Conservation (phyloP, 2,797 vertebrate species). For the Sylvilagus floridanus region DNA sequence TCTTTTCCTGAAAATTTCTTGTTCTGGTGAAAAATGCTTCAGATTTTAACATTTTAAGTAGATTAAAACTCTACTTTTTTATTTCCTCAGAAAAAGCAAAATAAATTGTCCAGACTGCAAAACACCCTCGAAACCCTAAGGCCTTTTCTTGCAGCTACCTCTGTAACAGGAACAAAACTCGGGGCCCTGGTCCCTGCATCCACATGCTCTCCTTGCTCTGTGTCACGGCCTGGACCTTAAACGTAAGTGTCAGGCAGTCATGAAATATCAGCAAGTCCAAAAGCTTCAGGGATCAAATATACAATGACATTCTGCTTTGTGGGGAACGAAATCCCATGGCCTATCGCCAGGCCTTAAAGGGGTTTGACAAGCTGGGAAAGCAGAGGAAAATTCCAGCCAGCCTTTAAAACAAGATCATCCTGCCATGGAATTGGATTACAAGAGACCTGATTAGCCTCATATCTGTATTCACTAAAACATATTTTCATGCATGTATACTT, state of each 20-base stretch:
- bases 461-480: background rate
- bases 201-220: accelerated
- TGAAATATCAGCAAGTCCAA: constrained; percentile 64
- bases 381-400: background rate
- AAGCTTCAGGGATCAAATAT: constrained; percentile 80
- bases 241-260: constrained; percentile 75
- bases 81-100: constrained; percentile 50
- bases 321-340: constrained; percentile 65
- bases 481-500: background rate
- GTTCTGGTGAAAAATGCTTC: constrained; percentile 46
- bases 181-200: accelerated
- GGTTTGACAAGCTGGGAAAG: constrained; percentile 58
- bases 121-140: background rate
- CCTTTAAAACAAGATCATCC: background rate
- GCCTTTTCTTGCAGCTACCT: constrained; percentile 11
- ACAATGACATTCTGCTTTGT: constrained; percentile 67
- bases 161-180: constrained; percentile 27
- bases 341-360: constrained; percentile 47
- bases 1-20: background rate
- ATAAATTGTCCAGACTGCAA: background rate
- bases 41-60: constrained; percentile 28
- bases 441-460: background rate
- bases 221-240: background rate
- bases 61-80: constrained; percentile 3
- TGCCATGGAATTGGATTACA: background rate